phyloP scores from a whole-genome alignment of 2,888 invertebrate genomes.

The Hypselothyrea guttata region DNA sequence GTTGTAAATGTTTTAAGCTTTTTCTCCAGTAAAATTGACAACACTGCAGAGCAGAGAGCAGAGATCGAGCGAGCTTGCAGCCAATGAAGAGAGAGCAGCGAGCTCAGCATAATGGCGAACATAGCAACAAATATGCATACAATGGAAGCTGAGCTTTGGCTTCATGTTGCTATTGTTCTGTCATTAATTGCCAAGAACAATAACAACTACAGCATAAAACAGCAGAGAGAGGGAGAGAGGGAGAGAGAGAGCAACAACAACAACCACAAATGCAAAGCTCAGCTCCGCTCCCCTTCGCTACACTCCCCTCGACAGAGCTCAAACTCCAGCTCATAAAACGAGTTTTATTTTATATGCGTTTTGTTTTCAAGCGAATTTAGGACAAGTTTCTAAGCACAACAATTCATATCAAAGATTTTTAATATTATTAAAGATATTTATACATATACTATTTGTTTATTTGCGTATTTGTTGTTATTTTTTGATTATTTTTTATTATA shows the following conservation, averaged over 20 bases:
- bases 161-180: not conserved
- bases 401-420: conserved; percentile 4
- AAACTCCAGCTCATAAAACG: conserved; percentile 44
- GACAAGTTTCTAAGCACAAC: conserved; percentile 43
- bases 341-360: conserved; percentile 30
- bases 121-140: too few relatives aligned
- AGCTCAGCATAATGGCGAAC: conserved; percentile 2
- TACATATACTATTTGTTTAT: not conserved
- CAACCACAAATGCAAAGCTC: conserved; percentile 32
- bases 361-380: conserved; percentile 30
- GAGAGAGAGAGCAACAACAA: not conserved
- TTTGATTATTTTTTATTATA: too few relatives aligned
- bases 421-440: too few relatives aligned
- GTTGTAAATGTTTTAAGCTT: too few relatives aligned
- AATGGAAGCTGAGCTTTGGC: not conserved
- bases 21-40: too few relatives aligned
- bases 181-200: not conserved
- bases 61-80: too few relatives aligned
- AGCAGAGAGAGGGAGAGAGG: conserved; percentile 5
- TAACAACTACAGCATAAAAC: not conserved
- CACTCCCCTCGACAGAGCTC: conserved; percentile 15
- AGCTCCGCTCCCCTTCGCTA: too few relatives aligned
- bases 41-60: too few relatives aligned
- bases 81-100: conserved; percentile 10
- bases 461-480: too few relatives aligned